These are phyloP conservation scores for Tinea pellionella DNA, from an alignment of 2,888 invertebrate species.

Conservation along the genomic window DNA sequence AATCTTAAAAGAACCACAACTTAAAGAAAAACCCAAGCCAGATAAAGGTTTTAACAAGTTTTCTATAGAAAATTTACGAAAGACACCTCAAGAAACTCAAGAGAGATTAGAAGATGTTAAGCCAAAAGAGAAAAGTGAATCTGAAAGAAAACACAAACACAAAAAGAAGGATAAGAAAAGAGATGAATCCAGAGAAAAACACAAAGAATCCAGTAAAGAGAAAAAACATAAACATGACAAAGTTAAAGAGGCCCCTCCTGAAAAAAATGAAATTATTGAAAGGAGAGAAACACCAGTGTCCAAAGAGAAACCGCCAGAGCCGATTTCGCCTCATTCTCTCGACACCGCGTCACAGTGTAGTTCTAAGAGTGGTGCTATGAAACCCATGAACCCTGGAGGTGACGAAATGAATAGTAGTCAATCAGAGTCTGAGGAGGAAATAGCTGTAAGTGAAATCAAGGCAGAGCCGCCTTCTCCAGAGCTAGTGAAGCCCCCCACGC, in stretches of 20 bases:
- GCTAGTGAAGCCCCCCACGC: slow-evolving; percentile 29
- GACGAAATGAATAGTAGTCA: slow-evolving; percentile 54
- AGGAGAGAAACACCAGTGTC: slow-evolving; percentile 48
- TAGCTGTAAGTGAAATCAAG: slow-evolving; percentile 52
- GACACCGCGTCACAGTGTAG: slow-evolving; percentile 64
- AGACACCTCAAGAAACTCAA: slow-evolving; percentile 49
- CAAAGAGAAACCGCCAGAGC: slow-evolving; percentile 51
- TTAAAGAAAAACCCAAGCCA: slow-evolving; percentile 51
- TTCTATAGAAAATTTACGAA: slow-evolving; percentile 58
- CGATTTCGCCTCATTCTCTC: slow-evolving; percentile 57
- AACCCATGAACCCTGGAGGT: slow-evolving; percentile 38
- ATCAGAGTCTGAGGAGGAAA: slow-evolving; percentile 52
- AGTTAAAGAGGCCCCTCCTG: slow-evolving; percentile 51
- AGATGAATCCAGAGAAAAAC: slow-evolving; percentile 72
- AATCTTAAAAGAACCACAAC: slow-evolving; percentile 21
- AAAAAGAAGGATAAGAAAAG: slow-evolving; percentile 76
- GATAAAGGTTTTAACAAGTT: slow-evolving; percentile 58
- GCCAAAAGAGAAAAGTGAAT: slow-evolving; percentile 61
- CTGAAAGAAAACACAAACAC: slow-evolving; percentile 70
- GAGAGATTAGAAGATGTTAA: slow-evolving; percentile 47
- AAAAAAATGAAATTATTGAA: slow-evolving; percentile 61
- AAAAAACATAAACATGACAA: slow-evolving; percentile 69
- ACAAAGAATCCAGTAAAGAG: slow-evolving; percentile 65
- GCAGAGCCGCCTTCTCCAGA: slow-evolving; percentile 46
- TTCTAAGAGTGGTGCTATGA: slow-evolving; percentile 49